Percentiles rank a stretch among this genome's conserved stretches.
phyloP scores from a whole-genome alignment of 2,113 vertebrate species.

The Alexandromys fortis region DNA sequence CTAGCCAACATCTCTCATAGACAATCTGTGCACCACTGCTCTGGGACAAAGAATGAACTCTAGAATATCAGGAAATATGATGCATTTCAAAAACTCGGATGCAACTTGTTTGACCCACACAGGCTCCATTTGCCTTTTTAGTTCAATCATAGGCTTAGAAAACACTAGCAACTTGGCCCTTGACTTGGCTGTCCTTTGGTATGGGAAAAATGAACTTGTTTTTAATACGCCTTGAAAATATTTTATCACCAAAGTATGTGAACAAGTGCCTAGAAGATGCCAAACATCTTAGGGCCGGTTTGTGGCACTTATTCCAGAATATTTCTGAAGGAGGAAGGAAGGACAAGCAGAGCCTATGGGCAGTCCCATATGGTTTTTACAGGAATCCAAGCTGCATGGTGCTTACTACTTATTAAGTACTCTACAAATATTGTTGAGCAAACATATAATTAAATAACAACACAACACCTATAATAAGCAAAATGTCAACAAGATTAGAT shows the following conservation, averaged over 20 bases:
- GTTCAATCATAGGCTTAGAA: background rate
- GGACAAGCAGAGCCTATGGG: constrained; percentile 50
- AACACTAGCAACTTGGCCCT: background rate
- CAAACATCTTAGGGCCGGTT: constrained; percentile 45
- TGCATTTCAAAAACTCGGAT: constrained; percentile 22
- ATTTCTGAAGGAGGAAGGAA: constrained; percentile 48
- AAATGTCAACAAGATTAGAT: constrained; percentile 41
- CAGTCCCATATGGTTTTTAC: constrained; percentile 67
- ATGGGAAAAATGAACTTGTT: background rate
- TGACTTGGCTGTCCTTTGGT: background rate
- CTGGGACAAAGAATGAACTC: constrained; percentile 26
- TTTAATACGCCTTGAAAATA: constrained; percentile 31
- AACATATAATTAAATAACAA: constrained; percentile 70
- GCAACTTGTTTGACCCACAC: constrained; percentile 15
- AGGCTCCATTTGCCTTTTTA: constrained; percentile 11
- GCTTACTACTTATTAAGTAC: constrained; percentile 51
- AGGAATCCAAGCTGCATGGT: constrained; percentile 64
- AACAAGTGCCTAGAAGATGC: constrained; percentile 38
- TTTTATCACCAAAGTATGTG: constrained; percentile 42
- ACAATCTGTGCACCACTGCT: background rate
- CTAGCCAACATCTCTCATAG: background rate
- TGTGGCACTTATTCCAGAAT: constrained; percentile 44
- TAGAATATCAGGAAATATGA: background rate
- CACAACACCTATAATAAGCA: constrained; percentile 43
- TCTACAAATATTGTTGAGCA: constrained; percentile 65